Percentiles rank a stretch among this genome's conserved stretches.
phyloP scores from a whole-genome alignment of 1,140 invertebrate genomes.

The Rhynchophorus ferrugineus region DNA sequence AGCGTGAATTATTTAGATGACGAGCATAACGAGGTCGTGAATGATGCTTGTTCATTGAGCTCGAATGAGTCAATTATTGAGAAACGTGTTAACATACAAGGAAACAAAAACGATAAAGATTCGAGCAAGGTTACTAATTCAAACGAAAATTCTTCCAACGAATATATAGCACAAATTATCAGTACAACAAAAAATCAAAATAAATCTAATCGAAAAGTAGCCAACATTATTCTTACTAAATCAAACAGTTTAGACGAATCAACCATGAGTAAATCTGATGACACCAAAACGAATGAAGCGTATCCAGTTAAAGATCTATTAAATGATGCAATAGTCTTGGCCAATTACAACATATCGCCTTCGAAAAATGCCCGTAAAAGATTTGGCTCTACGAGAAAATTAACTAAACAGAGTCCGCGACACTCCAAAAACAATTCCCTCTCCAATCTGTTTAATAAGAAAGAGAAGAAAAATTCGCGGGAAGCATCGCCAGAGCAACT shows the following conservation, averaged over 20 bases:
- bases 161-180: too few species aligned
- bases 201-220: too few species aligned
- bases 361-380: constrained; percentile 1
- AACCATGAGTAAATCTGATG: too few species aligned
- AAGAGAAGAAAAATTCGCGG: neutral
- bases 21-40: neutral
- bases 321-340: constrained; percentile 3
- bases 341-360: constrained; percentile 11
- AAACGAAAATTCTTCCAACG: neutral
- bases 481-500: neutral
- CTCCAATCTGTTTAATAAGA: constrained; percentile 4
- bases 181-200: too few species aligned
- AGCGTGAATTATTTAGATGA: neutral
- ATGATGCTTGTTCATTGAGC: neutral
- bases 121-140: neutral
- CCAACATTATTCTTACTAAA: too few species aligned
- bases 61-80: neutral
- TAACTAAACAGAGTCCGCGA: neutral
- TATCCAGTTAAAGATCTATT: constrained; percentile 4
- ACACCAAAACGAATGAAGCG: too few species aligned
- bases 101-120: too few species aligned
- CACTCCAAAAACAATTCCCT: neutral
- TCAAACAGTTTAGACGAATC: too few species aligned
- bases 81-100: too few species aligned
- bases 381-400: constrained; percentile 16